These are phyloP conservation scores for Dryobota labecula DNA, from an alignment of 2,888 invertebrate genomes.

Conservation along the genomic window DNA sequence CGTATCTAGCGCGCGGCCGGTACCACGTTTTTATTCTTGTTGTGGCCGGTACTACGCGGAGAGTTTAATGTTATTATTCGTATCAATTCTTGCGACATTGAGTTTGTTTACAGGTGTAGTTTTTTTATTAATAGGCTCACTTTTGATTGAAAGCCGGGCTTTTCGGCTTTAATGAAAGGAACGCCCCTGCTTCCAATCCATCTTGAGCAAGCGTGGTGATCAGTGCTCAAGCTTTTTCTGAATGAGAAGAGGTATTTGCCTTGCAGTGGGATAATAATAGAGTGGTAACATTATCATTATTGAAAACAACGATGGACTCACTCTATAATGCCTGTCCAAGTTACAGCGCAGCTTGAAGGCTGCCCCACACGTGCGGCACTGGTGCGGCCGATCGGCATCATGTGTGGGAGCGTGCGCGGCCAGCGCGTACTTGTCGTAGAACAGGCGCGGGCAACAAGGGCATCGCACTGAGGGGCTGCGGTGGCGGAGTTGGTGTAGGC, in stretches of 20 bases:
- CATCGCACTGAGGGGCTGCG: slow-evolving; percentile 58
- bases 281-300: neutral
- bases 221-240: neutral
- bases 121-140: no score
- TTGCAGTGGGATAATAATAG: neutral
- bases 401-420: slow-evolving; percentile 64
- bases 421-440: slow-evolving; percentile 68
- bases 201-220: neutral
- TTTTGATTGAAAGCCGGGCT: no score
- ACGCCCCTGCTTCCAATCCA: no score
- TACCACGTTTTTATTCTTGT: no score
- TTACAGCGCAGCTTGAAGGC: neutral
- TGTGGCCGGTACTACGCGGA: no score
- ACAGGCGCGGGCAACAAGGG: slow-evolving; percentile 61
- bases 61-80: no score
- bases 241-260: neutral
- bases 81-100: no score
- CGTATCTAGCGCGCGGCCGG: no score
- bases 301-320: neutral
- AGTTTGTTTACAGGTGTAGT: no score
- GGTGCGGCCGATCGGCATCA: slow-evolving; percentile 56
- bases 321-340: slow-evolving; percentile 1
- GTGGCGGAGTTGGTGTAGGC: slow-evolving; percentile 68
- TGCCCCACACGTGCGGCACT: slow-evolving; percentile 41
- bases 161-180: no score